Evolutionary conservation across 2,888 invertebrate genomes (phyloP).

Genomic region (Halocaridina rubra): DNA sequence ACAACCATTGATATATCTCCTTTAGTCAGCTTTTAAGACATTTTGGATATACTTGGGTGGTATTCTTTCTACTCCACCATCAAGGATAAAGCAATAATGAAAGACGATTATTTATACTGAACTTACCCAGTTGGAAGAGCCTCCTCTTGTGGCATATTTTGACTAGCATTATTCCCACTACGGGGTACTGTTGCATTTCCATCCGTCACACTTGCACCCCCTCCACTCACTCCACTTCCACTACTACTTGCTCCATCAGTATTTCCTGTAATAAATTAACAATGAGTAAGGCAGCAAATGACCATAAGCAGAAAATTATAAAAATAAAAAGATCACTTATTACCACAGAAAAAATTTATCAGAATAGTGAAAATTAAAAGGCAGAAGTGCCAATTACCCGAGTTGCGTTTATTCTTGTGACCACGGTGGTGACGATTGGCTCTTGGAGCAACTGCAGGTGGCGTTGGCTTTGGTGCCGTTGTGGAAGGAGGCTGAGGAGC

Average conservation of each 20-base stretch:
- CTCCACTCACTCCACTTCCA: neutral
- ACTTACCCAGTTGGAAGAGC: constrained; percentile 83
- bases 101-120: no score
- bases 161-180: constrained; percentile 4
- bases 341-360: neutral
- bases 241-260: neutral
- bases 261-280: neutral
- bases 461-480: constrained; percentile 34
- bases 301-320: neutral
- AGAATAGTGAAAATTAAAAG: neutral
- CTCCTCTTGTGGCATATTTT: constrained; percentile 73
- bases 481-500: constrained; percentile 40
- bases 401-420: constrained; percentile 52
- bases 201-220: neutral
- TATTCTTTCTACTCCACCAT: no score
- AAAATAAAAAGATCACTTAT: neutral
- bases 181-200: neutral
- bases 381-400: constrained; percentile 11
- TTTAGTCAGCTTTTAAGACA: no score
- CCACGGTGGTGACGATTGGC: constrained; percentile 37
- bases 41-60: no score
- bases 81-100: no score
- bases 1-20: no score
- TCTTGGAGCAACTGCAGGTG: constrained; percentile 52
- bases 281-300: no score